Base-by-base conservation (phyloP, 2,888 invertebrate genomes). In the Uropetala carovei region DNA sequence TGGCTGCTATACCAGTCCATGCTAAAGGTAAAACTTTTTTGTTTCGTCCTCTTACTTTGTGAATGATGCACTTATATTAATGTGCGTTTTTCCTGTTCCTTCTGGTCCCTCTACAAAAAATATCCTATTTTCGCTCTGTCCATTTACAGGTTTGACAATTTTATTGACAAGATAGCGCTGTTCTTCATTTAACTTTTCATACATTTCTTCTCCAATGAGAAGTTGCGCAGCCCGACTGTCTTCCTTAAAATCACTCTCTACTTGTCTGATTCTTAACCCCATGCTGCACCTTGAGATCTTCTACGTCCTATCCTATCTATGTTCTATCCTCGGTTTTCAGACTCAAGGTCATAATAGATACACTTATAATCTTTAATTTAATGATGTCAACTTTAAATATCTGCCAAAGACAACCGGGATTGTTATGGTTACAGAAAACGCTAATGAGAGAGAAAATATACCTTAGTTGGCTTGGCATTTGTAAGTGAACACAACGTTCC, bases 1-100 rank as follows among this genome's bases (percentile, higher is more conserved):
- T 94, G 27, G 94, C 94, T 27, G 94, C 94, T 64, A 95, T 95
- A 11, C 94, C 94, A 16, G 94, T 93, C 57, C 93, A 94, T 64
- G 94, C 94, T 27, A 94, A 93, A 30, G 94, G 93, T 89, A 94
- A 92, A 14, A 93, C 94, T 43, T 93, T 93, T 18, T 93, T 56
- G 68, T n/a, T n/a, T n/a, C n/a, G n/a, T 22, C 92, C 91, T 89
- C 93, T 92, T 83, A 94, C 89, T 91, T 93, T 93, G 89, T 93
- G 93, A 85, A 94, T 86, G 16, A 94, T 57, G 57, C 94, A 93
- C 30, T 93, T 94, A 92, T 94, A 93, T 14, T n/a, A n/a, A n/a
- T n/a, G n/a, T n/a, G n/a, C n/a, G n/a, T n/a, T n/a, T n/a, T n/a
- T n/a, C n/a, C n/a, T n/a, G n/a, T n/a, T n/a, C n/a, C n/a, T n/a